phyloP scores from a whole-genome alignment of 1,140 invertebrate genomes.

The Mycetomoellerius zeteki region DNA sequence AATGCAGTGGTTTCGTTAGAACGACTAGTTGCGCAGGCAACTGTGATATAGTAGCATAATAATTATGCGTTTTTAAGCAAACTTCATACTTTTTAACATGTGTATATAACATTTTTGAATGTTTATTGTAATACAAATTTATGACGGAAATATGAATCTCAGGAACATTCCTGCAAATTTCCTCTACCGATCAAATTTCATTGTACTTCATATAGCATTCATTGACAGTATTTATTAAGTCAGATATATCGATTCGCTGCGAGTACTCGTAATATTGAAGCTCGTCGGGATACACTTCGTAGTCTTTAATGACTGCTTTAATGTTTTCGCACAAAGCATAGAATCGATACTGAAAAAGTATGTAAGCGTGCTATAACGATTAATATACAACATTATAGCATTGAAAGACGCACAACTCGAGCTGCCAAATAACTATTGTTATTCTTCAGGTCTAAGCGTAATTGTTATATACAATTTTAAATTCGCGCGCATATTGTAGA shows the following conservation, averaged over 20 bases:
- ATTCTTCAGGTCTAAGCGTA: conserved; percentile 47
- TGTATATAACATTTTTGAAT: conserved; percentile 60
- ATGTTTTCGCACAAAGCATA: conserved; percentile 26
- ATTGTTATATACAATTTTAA: conserved; percentile 60
- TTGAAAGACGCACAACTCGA: conserved; percentile 74
- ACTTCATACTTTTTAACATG: conserved; percentile 65
- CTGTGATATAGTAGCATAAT: conserved; percentile 85
- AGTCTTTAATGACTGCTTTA: conserved; percentile 1
- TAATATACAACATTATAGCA: conserved; percentile 32
- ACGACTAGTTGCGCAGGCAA: conserved; percentile 81
- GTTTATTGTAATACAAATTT: conserved; percentile 32
- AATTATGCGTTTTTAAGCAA: conserved; percentile 71
- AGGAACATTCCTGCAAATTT: conserved; percentile 28
- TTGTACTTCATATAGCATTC: conserved; percentile 61
- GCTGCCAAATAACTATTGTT: conserved; percentile 77
- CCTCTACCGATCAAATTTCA: conserved; percentile 31
- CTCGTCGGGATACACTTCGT: conserved; percentile 36
- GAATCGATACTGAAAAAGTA: not conserved
- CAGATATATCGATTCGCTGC: conserved; percentile 47
- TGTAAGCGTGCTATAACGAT: conserved; percentile 17
- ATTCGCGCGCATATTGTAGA: conserved; percentile 75
- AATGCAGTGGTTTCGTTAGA: conserved; percentile 69
- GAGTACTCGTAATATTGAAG: conserved; percentile 36
- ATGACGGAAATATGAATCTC: not conserved
- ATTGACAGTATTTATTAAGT: conserved; percentile 76